A percentile compares a stretch with the other conserved stretches of the same genome.
These are phyloP conservation scores for Andrena dorsata DNA, from an alignment of 2,888 invertebrate species.

Conservation along the genomic window DNA sequence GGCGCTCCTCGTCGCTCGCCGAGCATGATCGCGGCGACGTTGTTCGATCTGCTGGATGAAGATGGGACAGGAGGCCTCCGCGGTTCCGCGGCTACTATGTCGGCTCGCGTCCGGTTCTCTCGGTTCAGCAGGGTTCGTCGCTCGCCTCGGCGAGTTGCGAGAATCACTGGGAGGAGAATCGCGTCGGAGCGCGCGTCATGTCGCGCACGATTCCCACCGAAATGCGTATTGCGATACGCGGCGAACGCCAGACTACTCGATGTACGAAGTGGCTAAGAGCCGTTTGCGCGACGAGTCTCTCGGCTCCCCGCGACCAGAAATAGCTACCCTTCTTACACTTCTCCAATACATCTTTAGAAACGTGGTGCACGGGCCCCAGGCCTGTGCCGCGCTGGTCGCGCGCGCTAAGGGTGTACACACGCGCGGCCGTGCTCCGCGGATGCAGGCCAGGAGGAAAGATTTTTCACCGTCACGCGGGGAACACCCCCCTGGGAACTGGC, in stretches of 20 bases:
- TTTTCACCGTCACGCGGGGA: not conserved
- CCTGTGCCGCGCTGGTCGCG: slow-evolving; percentile 31
- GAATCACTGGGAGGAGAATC: slow-evolving; percentile 29
- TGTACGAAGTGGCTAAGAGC: slow-evolving; percentile 83
- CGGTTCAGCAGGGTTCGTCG: not conserved
- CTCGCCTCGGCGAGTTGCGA: not conserved
- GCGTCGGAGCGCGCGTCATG: slow-evolving; percentile 38
- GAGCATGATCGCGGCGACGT: slow-evolving; percentile 18
- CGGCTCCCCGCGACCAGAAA: slow-evolving; percentile 83
- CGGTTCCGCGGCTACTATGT: not conserved
- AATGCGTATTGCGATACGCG: slow-evolving; percentile 82
- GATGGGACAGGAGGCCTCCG: not conserved
- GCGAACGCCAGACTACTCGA: slow-evolving; percentile 83
- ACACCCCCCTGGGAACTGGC: no score
- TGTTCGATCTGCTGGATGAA: not conserved
- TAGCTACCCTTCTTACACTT: slow-evolving; percentile 84
- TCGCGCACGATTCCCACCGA: slow-evolving; percentile 56
- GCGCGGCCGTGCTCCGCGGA: not conserved
- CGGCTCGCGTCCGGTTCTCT: not conserved
- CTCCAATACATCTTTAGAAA: slow-evolving; percentile 82
- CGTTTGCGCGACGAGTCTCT: slow-evolving; percentile 81
- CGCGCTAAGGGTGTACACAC: slow-evolving; percentile 26
- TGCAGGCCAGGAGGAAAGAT: not conserved
- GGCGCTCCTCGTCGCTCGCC: not conserved
- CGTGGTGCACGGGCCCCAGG: slow-evolving; percentile 62